Evolutionary conservation across 1,140 invertebrate species (phyloP), one percentile per base, ranked within the genome.

Genomic region (Diploscapter pachys): DNA sequence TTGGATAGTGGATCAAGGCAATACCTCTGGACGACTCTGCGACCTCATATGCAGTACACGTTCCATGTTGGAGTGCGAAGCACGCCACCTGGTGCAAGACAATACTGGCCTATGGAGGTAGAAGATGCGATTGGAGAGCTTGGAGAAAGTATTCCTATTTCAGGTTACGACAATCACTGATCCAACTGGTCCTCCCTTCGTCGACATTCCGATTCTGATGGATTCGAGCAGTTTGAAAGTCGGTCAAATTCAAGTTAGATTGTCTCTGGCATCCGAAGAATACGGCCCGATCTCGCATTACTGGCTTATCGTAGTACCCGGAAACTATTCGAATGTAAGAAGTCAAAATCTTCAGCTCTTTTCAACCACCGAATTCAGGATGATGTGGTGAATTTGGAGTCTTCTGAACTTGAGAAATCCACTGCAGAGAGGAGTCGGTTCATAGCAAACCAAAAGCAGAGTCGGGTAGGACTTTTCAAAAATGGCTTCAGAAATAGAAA

Each of bases 231-330:
- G 84, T 75, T 13, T 71, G 80, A n/a, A 57, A 80, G 55, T 75
- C 71, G 61, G 76, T 55, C 72, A 76, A 63, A 77, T 86, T 98
- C 80, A 93, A 93, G 3, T 93, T 94, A 88, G 95, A 55, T 62
- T 76, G 51, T 57, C 50, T 5, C 74, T 69, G 5, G 59, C 96
- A 0, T 96, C 93, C 0, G 95, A 98, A 88, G 95, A 97, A 87
- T 97, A 97, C 85, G 96, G 96, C n/a, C 95, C 94, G 2, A 96
- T 99, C 73, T 94, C 93, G 66, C 94, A 98, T 88, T 99, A 99
- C 86, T 96, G 92, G 86, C 86, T 99, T 72, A 91, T 98, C 79
- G 95, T 99, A 57, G 94, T 98, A 5, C 95, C 95, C 0, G 92
- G 94, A 79, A 92, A 93, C 80, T 87, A 86, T 51, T 88, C 89